phyloP scores from a whole-genome alignment of 2,797 vertebrate species.

The Smutsia gigantea region DNA sequence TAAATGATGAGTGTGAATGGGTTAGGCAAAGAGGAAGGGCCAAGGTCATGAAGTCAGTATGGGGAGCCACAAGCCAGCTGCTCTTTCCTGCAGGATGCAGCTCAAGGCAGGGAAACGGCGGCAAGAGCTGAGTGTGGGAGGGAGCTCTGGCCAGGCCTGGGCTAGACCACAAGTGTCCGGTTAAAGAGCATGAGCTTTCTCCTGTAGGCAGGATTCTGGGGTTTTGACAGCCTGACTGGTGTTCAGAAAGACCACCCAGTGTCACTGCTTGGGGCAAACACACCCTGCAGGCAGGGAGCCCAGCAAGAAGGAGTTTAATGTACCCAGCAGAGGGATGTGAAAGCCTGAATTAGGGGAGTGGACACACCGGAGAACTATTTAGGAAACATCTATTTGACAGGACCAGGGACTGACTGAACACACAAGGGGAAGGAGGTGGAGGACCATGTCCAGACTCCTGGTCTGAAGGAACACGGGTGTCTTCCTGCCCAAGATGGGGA shows the following conservation, averaged over 20 bases:
- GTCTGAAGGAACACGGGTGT: fast-evolving
- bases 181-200: not conserved
- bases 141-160: not conserved
- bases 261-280: not conserved
- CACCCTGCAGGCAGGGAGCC: not conserved
- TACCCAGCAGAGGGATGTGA: not conserved
- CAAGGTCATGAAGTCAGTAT: not conserved
- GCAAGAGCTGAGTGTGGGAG: not conserved
- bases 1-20: not conserved
- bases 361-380: not conserved
- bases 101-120: not conserved
- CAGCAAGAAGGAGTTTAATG: not conserved
- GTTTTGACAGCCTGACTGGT: not conserved
- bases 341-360: not conserved
- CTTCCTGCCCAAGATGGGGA: not conserved
- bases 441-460: fast-evolving
- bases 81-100: not conserved
- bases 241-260: not conserved
- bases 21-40: not conserved
- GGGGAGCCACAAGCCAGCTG: not conserved
- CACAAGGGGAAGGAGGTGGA: not conserved
- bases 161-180: not conserved
- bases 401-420: not conserved
- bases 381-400: too few relatives aligned
- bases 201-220: not conserved